A percentile compares a stretch with the other conserved stretches of the same genome.
These are phyloP conservation scores for Rhinichthys osculus DNA, from an alignment of 2,797 vertebrate species.

Conservation along the genomic window DNA sequence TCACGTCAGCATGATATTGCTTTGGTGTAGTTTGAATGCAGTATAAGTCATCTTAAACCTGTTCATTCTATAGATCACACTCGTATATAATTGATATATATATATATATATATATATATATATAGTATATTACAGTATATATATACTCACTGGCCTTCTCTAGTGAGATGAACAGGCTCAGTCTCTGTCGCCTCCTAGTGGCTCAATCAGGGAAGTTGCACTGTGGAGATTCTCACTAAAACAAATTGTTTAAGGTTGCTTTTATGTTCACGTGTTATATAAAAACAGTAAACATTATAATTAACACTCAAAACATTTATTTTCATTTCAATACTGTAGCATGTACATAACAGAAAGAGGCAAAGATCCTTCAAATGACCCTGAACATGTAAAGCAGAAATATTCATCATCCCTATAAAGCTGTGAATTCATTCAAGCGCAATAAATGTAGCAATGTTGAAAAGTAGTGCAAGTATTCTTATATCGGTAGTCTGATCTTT, in stretches of 20 bases:
- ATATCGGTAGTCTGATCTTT: slow-evolving; percentile 6
- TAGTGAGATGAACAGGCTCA: no score
- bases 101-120: no score
- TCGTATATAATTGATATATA: no score
- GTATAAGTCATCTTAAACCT: no score
- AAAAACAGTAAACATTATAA: background rate
- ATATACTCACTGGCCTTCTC: no score
- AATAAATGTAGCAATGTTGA: slow-evolving; percentile 22
- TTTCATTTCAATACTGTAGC: slow-evolving; percentile 7
- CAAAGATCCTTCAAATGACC: slow-evolving; percentile 24
- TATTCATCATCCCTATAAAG: background rate
- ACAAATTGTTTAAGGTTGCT: background rate
- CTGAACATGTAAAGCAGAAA: background rate
- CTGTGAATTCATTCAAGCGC: slow-evolving; percentile 16
- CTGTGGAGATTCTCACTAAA: background rate
- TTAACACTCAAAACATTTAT: slow-evolving; percentile 9
- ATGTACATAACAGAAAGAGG: background rate
- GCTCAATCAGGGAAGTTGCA: background rate
- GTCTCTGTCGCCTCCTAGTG: slow-evolving; percentile 51
- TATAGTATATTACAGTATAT: no score
- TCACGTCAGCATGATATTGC: no score
- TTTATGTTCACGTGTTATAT: background rate
- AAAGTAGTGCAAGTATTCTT: slow-evolving; percentile 57
- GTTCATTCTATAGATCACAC: no score
- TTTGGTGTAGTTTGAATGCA: no score